These are phyloP conservation scores for Numenius arquata DNA, from an alignment of 2,113 vertebrate genomes.

Conservation along the genomic window DNA sequence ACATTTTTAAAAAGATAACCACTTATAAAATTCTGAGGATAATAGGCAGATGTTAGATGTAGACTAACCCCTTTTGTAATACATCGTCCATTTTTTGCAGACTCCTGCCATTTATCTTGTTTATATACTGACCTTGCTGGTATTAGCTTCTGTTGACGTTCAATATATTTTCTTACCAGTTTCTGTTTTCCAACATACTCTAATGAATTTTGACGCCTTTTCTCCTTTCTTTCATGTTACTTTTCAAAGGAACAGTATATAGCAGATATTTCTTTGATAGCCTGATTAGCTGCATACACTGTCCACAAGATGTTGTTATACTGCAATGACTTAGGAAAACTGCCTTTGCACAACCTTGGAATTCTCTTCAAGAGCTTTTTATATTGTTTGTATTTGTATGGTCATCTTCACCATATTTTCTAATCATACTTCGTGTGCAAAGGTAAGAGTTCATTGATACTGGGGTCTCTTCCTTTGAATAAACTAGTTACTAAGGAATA, in stretches of 20 bases:
- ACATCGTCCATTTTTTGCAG: not conserved
- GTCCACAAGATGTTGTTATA: not conserved
- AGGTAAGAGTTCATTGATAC: not conserved
- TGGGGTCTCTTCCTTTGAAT: not conserved
- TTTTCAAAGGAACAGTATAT: not conserved
- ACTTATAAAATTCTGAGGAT: not conserved
- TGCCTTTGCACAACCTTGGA: not conserved
- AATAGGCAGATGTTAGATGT: not conserved
- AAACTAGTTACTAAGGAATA: not conserved
- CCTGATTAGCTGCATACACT: not conserved
- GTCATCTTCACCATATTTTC: not conserved
- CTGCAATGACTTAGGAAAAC: not conserved
- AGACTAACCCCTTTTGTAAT: not conserved
- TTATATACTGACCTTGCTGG: not conserved
- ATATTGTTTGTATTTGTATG: not conserved
- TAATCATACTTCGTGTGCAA: not conserved
- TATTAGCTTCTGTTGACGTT: not conserved
- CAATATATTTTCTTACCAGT: not conserved
- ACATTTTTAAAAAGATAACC: not conserved
- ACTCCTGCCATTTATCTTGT: not conserved
- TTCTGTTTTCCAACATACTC: not conserved
- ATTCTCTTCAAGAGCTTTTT: not conserved
- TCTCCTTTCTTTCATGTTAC: not conserved
- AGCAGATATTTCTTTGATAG: not conserved
- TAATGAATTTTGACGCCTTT: not conserved